phyloP scores from a whole-genome alignment of 1,140 invertebrate species.

The Tetramorium parvispinum region DNA sequence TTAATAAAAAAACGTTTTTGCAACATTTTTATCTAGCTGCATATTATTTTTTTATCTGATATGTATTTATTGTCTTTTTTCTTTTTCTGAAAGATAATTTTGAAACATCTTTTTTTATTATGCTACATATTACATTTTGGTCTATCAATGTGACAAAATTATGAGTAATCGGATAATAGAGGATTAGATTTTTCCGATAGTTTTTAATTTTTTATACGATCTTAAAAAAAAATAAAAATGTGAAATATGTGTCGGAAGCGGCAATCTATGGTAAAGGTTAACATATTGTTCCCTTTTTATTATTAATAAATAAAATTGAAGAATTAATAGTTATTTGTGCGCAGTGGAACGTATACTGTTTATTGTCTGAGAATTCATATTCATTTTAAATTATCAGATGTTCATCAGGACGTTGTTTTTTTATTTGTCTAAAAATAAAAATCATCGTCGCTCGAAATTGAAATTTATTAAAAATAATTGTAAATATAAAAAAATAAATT shows the following conservation, averaged over 20 bases:
- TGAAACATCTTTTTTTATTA: neutral
- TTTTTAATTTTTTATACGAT: neutral
- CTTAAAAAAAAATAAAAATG: neutral
- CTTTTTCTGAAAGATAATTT: neutral
- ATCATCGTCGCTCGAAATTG: neutral
- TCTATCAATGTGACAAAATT: neutral
- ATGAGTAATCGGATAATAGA: neutral
- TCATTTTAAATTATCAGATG: neutral
- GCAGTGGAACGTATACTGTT: neutral
- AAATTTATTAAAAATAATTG: neutral
- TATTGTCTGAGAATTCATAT: constrained; percentile 25
- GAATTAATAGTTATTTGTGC: constrained; percentile 63
- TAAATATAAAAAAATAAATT: neutral
- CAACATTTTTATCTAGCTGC: neutral
- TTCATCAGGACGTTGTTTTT: neutral
- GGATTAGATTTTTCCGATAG: neutral
- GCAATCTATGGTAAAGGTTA: constrained; percentile 63
- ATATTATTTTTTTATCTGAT: neutral
- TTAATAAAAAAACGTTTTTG: neutral
- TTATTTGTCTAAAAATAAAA: neutral
- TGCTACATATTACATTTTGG: neutral
- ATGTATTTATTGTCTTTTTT: neutral
- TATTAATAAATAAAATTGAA: constrained; percentile 67
- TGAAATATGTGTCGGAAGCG: constrained; percentile 23
- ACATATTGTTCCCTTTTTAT: constrained; percentile 56